These are phyloP conservation scores for Drosophila pruinosa DNA, from an alignment of 1,140 invertebrate species.

Conservation along the genomic window DNA sequence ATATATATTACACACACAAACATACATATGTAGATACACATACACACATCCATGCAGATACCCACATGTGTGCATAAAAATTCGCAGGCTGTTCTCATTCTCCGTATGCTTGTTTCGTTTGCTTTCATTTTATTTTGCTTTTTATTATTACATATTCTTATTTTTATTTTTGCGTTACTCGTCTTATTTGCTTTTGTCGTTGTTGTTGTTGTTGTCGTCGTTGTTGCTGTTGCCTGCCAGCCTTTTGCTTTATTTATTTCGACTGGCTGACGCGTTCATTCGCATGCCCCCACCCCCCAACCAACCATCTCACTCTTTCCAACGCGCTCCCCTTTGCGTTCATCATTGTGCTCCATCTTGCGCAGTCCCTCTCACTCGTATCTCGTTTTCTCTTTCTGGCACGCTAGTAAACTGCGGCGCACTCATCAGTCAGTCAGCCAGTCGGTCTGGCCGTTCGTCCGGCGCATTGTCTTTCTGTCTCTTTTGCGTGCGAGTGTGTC, in stretches of 20 bases:
- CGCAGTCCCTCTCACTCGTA: not conserved
- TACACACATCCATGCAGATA: not conserved
- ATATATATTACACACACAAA: no score
- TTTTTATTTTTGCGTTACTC: slow-evolving; percentile 59
- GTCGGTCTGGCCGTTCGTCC: slow-evolving; percentile 32
- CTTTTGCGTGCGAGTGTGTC: slow-evolving; percentile 35
- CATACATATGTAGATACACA: not conserved
- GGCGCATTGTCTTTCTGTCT: slow-evolving; percentile 13
- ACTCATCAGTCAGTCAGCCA: slow-evolving; percentile 45
- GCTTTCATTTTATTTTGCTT: slow-evolving; percentile 64
- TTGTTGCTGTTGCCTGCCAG: slow-evolving; percentile 27
- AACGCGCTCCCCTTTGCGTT: slow-evolving; percentile 21
- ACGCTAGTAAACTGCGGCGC: slow-evolving; percentile 18
- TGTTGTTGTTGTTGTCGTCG: slow-evolving; percentile 28
- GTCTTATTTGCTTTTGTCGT: slow-evolving; percentile 34
- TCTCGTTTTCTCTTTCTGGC: not conserved
- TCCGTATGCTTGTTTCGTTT: slow-evolving; percentile 31
- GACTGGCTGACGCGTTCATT: slow-evolving; percentile 60
- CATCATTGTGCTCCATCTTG: slow-evolving; percentile 14
- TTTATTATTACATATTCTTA: slow-evolving; percentile 60
- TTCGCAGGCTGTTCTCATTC: slow-evolving; percentile 56
- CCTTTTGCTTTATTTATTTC: slow-evolving; percentile 70
- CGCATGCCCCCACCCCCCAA: slow-evolving; percentile 14
- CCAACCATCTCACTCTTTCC: slow-evolving; percentile 8
- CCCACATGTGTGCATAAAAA: slow-evolving; percentile 46